Conservation (phyloP, 2,888 invertebrate species). For the Drosophila incognita region DNA sequence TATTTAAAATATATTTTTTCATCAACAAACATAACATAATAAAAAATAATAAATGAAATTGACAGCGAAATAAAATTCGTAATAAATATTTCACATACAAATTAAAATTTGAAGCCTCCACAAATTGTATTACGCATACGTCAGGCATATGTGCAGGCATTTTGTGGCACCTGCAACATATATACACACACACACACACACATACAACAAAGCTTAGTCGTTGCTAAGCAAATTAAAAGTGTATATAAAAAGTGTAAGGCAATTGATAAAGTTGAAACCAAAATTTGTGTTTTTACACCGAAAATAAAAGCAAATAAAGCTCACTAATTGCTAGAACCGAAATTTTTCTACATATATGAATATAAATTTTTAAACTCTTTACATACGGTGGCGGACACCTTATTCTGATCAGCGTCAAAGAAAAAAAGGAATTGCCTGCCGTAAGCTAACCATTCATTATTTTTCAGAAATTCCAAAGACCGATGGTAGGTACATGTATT, state of each 20-base stretch:
- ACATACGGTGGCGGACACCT: too few species aligned
- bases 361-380: slow-evolving; percentile 35
- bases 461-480: too few species aligned
- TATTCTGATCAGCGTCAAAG: too few species aligned
- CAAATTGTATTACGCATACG: slow-evolving; percentile 3
- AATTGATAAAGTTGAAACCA: slow-evolving; percentile 49
- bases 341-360: slow-evolving; percentile 17
- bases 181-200: background rate
- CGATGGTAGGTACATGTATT: too few species aligned
- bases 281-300: slow-evolving; percentile 26
- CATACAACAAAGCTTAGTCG: slow-evolving; percentile 30
- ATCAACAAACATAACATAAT: background rate
- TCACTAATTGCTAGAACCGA: slow-evolving; percentile 40
- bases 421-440: too few species aligned
- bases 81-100: background rate
- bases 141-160: background rate
- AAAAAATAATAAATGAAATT: background rate
- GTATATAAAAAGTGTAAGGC: slow-evolving; percentile 31
- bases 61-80: background rate
- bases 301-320: slow-evolving; percentile 10
- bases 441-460: too few species aligned
- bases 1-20: background rate
- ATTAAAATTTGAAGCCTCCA: background rate
- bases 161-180: slow-evolving; percentile 6
- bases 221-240: slow-evolving; percentile 37